Conservation (phyloP, 2,888 invertebrate genomes). For the Pristionchus arcanus region DNA sequence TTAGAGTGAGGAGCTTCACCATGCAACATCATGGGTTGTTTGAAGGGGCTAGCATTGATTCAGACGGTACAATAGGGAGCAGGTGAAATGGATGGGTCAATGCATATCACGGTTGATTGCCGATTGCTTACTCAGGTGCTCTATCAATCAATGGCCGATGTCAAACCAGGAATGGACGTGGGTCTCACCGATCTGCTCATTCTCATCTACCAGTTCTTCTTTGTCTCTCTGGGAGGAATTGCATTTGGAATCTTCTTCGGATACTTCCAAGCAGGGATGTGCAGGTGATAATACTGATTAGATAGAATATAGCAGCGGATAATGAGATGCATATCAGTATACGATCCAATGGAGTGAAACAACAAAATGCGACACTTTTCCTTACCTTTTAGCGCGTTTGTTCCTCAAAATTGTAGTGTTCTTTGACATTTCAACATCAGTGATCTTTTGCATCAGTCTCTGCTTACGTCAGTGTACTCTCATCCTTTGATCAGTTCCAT, state of each 20-base stretch:
- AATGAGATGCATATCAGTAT: no score
- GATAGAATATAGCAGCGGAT: no score
- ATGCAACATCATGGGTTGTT: no score
- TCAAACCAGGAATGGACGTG: slow-evolving; percentile 32
- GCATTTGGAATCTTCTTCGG: slow-evolving; percentile 72
- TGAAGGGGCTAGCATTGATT: no score
- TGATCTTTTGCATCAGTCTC: neutral
- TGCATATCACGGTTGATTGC: neutral
- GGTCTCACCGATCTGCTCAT: slow-evolving; percentile 4
- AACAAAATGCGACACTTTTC: no score
- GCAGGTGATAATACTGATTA: slow-evolving; percentile 62
- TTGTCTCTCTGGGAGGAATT: slow-evolving; percentile 75
- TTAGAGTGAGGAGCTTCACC: neutral
- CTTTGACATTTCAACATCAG: neutral
- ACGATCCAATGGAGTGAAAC: no score
- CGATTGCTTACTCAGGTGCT: slow-evolving; percentile 63
- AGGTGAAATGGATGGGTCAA: neutral
- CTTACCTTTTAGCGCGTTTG: no score
- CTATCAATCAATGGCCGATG: slow-evolving; percentile 68
- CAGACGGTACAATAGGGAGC: no score
- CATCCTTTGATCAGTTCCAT: slow-evolving; percentile 18
- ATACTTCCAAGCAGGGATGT: slow-evolving; percentile 67
- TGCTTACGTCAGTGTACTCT: neutral
- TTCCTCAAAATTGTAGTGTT: no score
- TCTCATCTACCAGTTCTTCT: slow-evolving; percentile 69